Conservation (phyloP, 2,113 vertebrate species). For the Leucopternis melanops region DNA sequence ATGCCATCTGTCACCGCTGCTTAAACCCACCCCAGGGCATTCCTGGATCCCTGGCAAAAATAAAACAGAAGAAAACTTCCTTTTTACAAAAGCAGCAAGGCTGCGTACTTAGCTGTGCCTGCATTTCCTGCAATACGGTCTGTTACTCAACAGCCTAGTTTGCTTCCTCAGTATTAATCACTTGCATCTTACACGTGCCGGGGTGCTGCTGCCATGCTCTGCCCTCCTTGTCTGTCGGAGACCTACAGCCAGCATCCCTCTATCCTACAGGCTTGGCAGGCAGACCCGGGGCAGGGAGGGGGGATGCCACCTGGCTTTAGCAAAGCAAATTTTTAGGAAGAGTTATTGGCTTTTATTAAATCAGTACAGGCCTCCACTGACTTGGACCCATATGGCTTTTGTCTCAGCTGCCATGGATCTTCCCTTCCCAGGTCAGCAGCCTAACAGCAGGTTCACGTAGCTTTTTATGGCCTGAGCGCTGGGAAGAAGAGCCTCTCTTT, state of each 20-base stretch:
- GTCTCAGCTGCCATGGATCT: not conserved
- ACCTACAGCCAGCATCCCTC: not conserved
- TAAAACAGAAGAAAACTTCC: not conserved
- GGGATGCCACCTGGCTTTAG: not conserved
- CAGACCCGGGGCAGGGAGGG: too few species aligned
- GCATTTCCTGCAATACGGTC: fast-evolving
- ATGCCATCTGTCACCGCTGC: not conserved
- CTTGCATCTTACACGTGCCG: not conserved
- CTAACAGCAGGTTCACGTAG: not conserved
- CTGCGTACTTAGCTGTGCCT: not conserved
- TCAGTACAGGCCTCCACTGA: not conserved
- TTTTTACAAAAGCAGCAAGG: too few species aligned
- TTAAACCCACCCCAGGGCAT: not conserved
- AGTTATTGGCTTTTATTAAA: not conserved
- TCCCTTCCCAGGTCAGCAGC: not conserved
- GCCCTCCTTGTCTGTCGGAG: fast-evolving
- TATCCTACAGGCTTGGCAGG: not conserved
- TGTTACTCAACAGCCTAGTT: not conserved
- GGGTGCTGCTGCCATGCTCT: not conserved
- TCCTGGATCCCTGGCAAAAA: not conserved
- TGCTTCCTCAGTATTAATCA: not conserved
- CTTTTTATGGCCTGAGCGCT: not conserved
- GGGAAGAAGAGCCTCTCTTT: not conserved
- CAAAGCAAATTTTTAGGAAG: not conserved
- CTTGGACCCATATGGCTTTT: not conserved